Percentiles rank a stretch among this genome's conserved stretches.
These are phyloP conservation scores for Montifringilla adamsi DNA, from an alignment of 2,113 vertebrate species.

Conservation along the genomic window DNA sequence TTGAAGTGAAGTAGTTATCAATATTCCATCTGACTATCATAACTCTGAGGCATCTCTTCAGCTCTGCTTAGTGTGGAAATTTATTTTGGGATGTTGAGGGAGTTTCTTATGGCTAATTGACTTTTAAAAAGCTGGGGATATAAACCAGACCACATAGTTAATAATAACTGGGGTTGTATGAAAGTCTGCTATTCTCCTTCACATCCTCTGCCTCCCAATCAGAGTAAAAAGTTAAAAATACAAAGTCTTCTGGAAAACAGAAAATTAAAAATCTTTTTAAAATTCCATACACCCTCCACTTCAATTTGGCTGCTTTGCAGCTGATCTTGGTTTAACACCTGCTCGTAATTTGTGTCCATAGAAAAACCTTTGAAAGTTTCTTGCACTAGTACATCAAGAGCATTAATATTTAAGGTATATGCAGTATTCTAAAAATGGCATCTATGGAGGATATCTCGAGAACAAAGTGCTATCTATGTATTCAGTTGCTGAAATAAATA, in stretches of 20 bases:
- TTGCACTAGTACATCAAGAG: background rate
- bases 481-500: background rate
- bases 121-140: background rate
- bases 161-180: background rate
- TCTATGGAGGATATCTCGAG: background rate
- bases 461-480: background rate
- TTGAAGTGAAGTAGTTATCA: background rate
- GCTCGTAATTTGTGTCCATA: background rate
- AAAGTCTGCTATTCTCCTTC: background rate
- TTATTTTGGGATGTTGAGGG: background rate
- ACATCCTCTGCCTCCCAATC: rapidly evolving
- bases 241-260: background rate
- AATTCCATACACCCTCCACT: rapidly evolving
- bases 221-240: background rate
- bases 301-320: background rate
- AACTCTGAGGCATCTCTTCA: background rate
- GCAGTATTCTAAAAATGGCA: background rate
- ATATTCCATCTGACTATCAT: background rate
- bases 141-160: background rate
- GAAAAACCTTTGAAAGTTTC: background rate
- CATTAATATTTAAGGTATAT: background rate
- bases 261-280: background rate
- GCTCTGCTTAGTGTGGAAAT: background rate
- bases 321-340: background rate
- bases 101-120: background rate